Percentiles rank a stretch among this genome's conserved stretches.
Conservation (phyloP, 1,140 invertebrate genomes). For the Ceratina japonica region DNA sequence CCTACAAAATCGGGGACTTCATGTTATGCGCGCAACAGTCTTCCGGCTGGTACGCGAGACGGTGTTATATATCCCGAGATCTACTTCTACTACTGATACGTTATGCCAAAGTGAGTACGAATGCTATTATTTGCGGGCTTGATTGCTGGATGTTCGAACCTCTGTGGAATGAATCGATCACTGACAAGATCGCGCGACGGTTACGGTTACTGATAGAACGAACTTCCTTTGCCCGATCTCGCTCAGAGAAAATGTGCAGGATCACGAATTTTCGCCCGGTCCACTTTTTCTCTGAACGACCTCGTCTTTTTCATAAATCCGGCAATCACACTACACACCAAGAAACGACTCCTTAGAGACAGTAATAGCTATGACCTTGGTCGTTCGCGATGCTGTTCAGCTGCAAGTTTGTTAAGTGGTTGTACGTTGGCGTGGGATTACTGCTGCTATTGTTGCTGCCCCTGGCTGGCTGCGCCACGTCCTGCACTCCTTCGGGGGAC, state of each 20-base stretch:
- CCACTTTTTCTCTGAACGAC: constrained; percentile 33
- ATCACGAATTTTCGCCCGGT: not conserved
- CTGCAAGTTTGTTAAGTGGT: constrained; percentile 72
- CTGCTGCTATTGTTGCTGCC: constrained; percentile 67
- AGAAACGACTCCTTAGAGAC: constrained; percentile 72
- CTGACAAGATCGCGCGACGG: no score
- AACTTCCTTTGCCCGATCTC: constrained; percentile 18
- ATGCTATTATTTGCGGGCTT: constrained; percentile 19
- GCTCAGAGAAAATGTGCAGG: constrained; percentile 12
- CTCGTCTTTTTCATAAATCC: constrained; percentile 50
- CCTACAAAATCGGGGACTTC: constrained; percentile 69
- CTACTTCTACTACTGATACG: not conserved
- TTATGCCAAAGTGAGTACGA: not conserved
- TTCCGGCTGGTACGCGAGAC: no score
- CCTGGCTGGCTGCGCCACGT: constrained; percentile 62
- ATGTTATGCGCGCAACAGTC: constrained; percentile 53
- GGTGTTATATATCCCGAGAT: no score
- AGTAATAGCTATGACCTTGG: constrained; percentile 77
- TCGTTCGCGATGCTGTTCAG: constrained; percentile 76
- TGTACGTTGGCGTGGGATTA: constrained; percentile 67
- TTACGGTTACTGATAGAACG: not conserved
- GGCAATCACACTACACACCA: constrained; percentile 60
- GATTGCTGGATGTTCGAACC: constrained; percentile 40
- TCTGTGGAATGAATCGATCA: no score
- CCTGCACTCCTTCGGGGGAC: constrained; percentile 65